A percentile compares a stretch with the other conserved stretches of the same genome.
Conservation (phyloP, 1,140 invertebrate genomes). For the Metaphire vulgaris region DNA sequence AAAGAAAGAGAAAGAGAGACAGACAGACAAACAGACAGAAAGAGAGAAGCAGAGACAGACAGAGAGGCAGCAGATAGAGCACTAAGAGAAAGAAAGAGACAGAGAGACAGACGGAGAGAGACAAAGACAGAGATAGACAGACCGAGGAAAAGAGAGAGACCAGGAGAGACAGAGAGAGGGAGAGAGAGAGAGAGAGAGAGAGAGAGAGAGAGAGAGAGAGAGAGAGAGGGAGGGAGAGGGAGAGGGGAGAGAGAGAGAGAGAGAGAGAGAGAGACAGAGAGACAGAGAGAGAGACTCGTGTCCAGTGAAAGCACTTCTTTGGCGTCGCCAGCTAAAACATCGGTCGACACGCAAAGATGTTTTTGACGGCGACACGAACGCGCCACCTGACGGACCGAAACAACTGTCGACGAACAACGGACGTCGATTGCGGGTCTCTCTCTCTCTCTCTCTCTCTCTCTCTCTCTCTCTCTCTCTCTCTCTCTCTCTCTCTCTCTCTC, state of each 20-base stretch:
- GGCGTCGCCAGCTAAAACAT: too few relatives aligned
- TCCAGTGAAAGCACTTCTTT: too few relatives aligned
- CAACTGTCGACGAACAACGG: too few relatives aligned
- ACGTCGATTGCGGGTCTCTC: too few relatives aligned
- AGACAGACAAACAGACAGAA: not conserved
- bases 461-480: too few relatives aligned
- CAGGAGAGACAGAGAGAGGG: not conserved
- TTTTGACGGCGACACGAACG: too few relatives aligned
- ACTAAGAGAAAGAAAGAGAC: not conserved
- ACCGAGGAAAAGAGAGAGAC: not conserved
- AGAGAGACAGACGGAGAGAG: not conserved
- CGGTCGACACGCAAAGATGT: too few relatives aligned
- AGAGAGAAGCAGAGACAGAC: not conserved
- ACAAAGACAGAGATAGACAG: not conserved
- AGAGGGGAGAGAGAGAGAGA: not conserved
- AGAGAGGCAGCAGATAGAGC: not conserved
- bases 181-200: not conserved
- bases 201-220: not conserved
- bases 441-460: too few relatives aligned
- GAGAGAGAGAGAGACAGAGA: not conserved
- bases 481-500: too few relatives aligned
- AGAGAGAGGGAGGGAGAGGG: not conserved
- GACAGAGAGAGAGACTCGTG: not conserved
- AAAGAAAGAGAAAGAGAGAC: not conserved
- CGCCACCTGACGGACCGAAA: too few relatives aligned